Base-by-base conservation (phyloP, 2,797 vertebrate genomes). In the Nasua narica region DNA sequence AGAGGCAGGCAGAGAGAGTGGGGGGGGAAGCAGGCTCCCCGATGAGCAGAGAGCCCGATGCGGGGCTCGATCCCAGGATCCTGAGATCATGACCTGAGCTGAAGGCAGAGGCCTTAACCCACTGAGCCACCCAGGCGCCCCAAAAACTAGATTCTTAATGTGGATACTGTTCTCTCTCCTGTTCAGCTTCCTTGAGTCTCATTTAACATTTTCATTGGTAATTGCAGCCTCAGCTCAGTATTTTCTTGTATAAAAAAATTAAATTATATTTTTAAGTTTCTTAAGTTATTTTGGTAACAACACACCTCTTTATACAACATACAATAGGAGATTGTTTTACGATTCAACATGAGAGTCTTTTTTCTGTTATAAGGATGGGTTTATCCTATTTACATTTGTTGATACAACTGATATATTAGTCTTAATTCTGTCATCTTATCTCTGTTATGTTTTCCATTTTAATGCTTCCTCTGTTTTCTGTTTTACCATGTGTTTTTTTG, bases 371-470 rank as follows among this genome's bases (percentile, higher is more conserved):
- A 76, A 83, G 43, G 43, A 13, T 52, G 19, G 25, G 5, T 40
- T 76, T 74, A 83, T 88, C 35, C 32, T 21, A 62, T 23, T 93
- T 94, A 46, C 29, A 60, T 81, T 83, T 94, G 65, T 84, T 87
- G 85, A 48, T 56, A 16, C 70, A 90, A 46, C 25, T 81, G 70
- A 86, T 60, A 8, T 29, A 43, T 52, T 74, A 46, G 9, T 32
- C 60, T 78, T 87, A 76, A n/a, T 84, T 92, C 58, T 84, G 58
- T 95, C 69, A 65, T 85, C 50, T 92, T 94, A 46, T 87, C 78
- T 74, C 67, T 60, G 14, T 37, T 40, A 18, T 85, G 56, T 60
- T 96, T 92, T 95, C 74, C 86, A 32, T 88, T 65, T 89, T 87
- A 88, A 48, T 16, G 27, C 40, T 91, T 67, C 91, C 48, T 96